These are phyloP conservation scores for Leucophenga varia DNA, from an alignment of 1,140 invertebrate genomes.

Conservation along the genomic window DNA sequence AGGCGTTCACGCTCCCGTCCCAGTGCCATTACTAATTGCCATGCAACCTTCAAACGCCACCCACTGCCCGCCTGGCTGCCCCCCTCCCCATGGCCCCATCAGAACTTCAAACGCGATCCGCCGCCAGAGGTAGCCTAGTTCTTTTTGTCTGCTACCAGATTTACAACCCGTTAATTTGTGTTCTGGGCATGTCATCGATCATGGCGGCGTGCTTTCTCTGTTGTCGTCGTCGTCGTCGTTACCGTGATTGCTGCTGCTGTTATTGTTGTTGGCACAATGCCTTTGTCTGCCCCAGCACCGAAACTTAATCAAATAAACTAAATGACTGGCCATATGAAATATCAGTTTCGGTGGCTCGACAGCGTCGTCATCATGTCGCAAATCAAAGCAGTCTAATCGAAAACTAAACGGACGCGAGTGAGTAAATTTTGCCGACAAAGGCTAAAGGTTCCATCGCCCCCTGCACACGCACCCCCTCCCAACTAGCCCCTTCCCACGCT, in stretches of 20 bases:
- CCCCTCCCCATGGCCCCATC: slow-evolving; percentile 6
- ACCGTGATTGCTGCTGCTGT: too few relatives aligned
- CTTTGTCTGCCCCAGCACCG: slow-evolving; percentile 23
- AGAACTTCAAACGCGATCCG: slow-evolving; percentile 33
- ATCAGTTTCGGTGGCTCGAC: slow-evolving; percentile 27
- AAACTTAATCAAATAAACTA: slow-evolving; percentile 52
- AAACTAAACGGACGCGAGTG: slow-evolving; percentile 44
- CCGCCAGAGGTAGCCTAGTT: slow-evolving; percentile 27
- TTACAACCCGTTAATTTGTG: slow-evolving; percentile 51
- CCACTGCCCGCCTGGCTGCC: slow-evolving; percentile 8
- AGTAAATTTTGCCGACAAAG: slow-evolving; percentile 50
- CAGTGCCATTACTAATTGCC: slow-evolving; percentile 40
- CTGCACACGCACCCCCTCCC: too few relatives aligned
- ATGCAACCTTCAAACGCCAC: slow-evolving; percentile 48
- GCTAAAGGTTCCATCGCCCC: too few relatives aligned
- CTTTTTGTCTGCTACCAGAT: slow-evolving; percentile 31
- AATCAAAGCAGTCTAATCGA: slow-evolving; percentile 51
- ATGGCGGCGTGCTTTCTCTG: slow-evolving; percentile 47
- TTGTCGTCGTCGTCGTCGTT: too few relatives aligned
- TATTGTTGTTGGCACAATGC: slow-evolving; percentile 12
- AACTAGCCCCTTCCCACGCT: slow-evolving; percentile 8
- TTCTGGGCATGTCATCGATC: slow-evolving; percentile 44
- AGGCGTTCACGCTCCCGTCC: too few relatives aligned
- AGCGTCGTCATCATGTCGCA: slow-evolving; percentile 40
- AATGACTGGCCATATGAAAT: slow-evolving; percentile 38